These are phyloP conservation scores for Gadopsis bispinosus DNA, from an alignment of 2,797 vertebrate genomes.

Conservation along the genomic window DNA sequence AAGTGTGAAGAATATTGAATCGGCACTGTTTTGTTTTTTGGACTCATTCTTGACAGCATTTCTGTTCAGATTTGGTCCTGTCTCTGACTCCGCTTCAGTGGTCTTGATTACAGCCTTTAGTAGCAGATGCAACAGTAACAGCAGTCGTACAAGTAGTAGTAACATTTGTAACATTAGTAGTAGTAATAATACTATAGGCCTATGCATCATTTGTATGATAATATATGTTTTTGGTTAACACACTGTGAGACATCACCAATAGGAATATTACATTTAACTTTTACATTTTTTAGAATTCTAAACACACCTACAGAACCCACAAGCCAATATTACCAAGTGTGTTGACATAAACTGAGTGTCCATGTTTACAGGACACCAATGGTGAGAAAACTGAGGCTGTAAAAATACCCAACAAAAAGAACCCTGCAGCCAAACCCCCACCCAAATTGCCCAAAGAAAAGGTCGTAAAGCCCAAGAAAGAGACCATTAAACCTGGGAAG, in stretches of 20 bases:
- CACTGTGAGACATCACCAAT: not conserved
- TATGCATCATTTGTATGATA: not conserved
- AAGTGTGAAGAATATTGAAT: not conserved
- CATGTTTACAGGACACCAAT: conserved; percentile 85
- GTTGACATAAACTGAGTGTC: conserved; percentile 22
- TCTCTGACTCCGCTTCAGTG: not conserved
- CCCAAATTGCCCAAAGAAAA: conserved; percentile 90
- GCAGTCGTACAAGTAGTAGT: not conserved
- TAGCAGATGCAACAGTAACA: not conserved
- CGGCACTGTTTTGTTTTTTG: too few relatives aligned
- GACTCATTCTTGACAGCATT: too few relatives aligned
- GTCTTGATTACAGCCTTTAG: not conserved
- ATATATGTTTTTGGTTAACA: not conserved
- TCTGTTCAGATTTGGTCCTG: not conserved
- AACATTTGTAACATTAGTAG: not conserved
- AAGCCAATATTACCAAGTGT: not conserved
- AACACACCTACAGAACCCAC: not conserved
- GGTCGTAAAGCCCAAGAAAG: conserved; percentile 89
- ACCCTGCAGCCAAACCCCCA: conserved; percentile 75
- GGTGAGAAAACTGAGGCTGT: conserved; percentile 79
- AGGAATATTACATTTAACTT: not conserved
- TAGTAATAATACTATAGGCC: not conserved
- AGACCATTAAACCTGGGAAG: conserved; percentile 79
- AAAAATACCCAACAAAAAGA: conserved; percentile 87
- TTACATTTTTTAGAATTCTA: too few relatives aligned